Percentiles rank a stretch among this genome's conserved stretches.
These are phyloP conservation scores for Clarias platycephalus DNA, from an alignment of 2,797 vertebrate genomes.

Conservation along the genomic window DNA sequence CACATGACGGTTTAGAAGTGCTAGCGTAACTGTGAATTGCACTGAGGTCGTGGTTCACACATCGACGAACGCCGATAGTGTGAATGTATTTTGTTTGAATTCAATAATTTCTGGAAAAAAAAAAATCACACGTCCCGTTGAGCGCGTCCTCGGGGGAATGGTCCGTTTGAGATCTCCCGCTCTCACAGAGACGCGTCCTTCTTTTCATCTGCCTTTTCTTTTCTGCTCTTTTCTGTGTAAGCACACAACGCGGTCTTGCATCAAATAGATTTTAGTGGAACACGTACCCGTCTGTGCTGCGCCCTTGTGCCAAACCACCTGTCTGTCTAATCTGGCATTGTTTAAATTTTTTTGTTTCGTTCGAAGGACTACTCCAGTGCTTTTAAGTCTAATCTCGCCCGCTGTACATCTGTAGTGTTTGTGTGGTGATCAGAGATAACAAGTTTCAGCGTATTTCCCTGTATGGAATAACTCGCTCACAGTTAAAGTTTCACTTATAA, in stretches of 20 bases:
- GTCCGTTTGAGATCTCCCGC: neutral
- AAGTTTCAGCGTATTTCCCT: neutral
- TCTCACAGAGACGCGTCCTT: neutral
- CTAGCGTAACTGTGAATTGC: conserved; percentile 34
- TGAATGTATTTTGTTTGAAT: neutral
- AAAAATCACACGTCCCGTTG: neutral
- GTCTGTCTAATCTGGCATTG: neutral
- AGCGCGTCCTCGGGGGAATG: conserved; percentile 44
- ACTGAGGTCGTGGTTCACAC: conserved; percentile 34
- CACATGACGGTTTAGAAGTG: conserved; percentile 32
- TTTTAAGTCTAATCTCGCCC: neutral
- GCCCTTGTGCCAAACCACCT: conserved; percentile 23
- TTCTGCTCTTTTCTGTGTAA: no score
- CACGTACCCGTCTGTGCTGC: neutral
- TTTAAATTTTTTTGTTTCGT: neutral
- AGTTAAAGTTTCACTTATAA: neutral
- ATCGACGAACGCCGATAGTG: neutral
- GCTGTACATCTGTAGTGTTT: neutral
- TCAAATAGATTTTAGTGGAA: neutral
- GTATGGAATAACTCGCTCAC: neutral
- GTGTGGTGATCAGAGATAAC: neutral
- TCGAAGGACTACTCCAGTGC: neutral
- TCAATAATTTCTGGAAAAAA: neutral
- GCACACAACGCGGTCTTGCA: neutral
- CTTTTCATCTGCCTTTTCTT: neutral